These are phyloP conservation scores for Oligia strigilis DNA, from an alignment of 2,888 invertebrate species.

Conservation along the genomic window DNA sequence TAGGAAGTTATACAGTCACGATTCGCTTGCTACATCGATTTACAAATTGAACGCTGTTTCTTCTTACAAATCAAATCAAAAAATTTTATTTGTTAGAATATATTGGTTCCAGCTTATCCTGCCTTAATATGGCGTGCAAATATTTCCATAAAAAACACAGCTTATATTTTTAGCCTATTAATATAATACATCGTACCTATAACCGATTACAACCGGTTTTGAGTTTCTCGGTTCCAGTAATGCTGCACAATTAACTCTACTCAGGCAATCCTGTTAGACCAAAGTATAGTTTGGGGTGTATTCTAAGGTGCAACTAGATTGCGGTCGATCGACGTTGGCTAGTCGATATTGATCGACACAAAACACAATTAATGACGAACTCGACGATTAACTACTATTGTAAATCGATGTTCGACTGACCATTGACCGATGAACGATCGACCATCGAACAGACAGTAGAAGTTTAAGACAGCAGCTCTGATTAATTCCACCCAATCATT, in stretches of 20 bases:
- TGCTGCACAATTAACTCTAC: neutral
- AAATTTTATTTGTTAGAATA: too few species aligned
- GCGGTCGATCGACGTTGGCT: neutral
- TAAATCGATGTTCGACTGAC: neutral
- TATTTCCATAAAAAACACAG: too few species aligned
- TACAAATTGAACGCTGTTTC: constrained; percentile 5
- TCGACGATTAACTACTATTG: neutral
- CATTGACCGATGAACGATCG: neutral
- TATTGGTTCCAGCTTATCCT: too few species aligned
- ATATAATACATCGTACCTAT: neutral
- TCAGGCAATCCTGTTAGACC: neutral
- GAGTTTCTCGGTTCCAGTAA: neutral
- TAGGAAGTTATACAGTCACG: neutral
- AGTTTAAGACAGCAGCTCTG: neutral
- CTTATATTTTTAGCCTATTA: too few species aligned
- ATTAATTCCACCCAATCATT: neutral
- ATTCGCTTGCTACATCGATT: constrained; percentile 15
- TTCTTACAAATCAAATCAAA: neutral
- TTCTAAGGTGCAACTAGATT: neutral
- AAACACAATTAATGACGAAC: neutral
- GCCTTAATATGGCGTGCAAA: too few species aligned
- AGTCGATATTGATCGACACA: neutral
- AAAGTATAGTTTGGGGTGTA: neutral
- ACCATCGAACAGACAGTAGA: too few species aligned
- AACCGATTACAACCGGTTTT: neutral